A percentile compares a stretch with the other conserved stretches of the same genome.
phyloP scores from a whole-genome alignment of 2,888 invertebrate species.

The Auanema sp. region DNA sequence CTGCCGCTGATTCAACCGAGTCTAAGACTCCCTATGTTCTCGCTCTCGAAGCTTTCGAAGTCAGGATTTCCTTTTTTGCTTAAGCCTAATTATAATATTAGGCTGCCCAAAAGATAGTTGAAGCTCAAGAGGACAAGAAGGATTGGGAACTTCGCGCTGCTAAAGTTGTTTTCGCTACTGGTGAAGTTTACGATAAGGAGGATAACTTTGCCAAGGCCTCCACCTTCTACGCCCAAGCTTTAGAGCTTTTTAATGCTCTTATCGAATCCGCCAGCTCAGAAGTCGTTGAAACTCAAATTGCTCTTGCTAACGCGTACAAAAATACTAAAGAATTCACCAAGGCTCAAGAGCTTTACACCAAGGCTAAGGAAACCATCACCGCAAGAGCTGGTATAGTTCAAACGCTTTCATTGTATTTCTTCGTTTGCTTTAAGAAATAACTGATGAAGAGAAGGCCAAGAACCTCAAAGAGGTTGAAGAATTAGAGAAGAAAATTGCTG shows the following conservation, averaged over 20 bases:
- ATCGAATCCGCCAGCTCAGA: slow-evolving; percentile 64
- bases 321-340: slow-evolving; percentile 23
- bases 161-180: slow-evolving; percentile 81
- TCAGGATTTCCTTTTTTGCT: too few relatives aligned
- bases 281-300: slow-evolving; percentile 65
- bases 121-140: slow-evolving; percentile 24
- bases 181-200: slow-evolving; percentile 88
- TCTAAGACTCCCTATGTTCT: too few relatives aligned
- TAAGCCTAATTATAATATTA: slow-evolving; percentile 7
- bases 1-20: too few relatives aligned
- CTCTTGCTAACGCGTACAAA: slow-evolving; percentile 22
- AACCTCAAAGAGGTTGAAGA: too few relatives aligned
- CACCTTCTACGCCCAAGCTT: slow-evolving; percentile 75
- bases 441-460: too few relatives aligned
- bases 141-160: slow-evolving; percentile 71
- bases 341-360: slow-evolving; percentile 18
- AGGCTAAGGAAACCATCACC: slow-evolving; percentile 19
- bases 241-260: slow-evolving; percentile 67
- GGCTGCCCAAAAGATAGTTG: slow-evolving; percentile 21
- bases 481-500: too few relatives aligned
- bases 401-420: too few relatives aligned
- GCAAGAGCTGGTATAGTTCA: slow-evolving; percentile 13
- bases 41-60: too few relatives aligned
- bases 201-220: slow-evolving; percentile 81
- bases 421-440: too few relatives aligned